Base-by-base conservation (phyloP, 2,888 invertebrate species). In the Allophyes oxyacanthae region DNA sequence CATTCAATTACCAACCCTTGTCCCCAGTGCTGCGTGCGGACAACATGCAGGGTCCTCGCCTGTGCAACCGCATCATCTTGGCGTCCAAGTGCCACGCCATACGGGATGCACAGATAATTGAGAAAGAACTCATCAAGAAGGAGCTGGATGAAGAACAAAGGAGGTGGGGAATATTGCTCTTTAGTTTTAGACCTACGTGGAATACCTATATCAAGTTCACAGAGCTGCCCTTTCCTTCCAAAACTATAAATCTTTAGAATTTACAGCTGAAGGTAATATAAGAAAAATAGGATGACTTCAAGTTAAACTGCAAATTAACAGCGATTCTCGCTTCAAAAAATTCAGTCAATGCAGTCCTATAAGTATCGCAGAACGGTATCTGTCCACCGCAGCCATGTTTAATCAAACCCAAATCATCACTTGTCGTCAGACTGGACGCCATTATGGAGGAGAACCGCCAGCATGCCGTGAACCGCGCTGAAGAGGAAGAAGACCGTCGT, bases 41-140 rank as follows among this genome's bases (percentile, higher is more conserved):
- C 96, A 86, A 95, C 91, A 90, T 92, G 90, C 91, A 86, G 49
- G 94, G 94, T 0, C 94, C 94, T 0, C 84, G 92, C 0, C 81
- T 94, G 20, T 97, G 97, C 64, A 98, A 97, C 86, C 95, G 96
- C 56, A 94, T 98, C 64, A 97, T 98, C 75, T 88, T 98, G 9
- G 97, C 97, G 11, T 97, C 97, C 14, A 98, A 98, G 85, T 98
- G 98, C 72, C 96, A 97, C 79, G 97, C 97, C 0, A 97, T 98
- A 42, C 92, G 98, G 13, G 97, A 98, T 84, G 97, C 97, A 0
- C 98, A 98, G 91, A 95, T 98, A 58, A 95, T 95, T 0, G 97
- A 97, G 85, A 95, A 95, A 60, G 87, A 94, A 48, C 84, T 95
- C 28, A 94, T 95, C 41, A 91, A 94, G 80, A 94, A 94, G 75